Percentiles rank a stretch among this genome's conserved stretches.
phyloP scores from a whole-genome alignment of 1,140 invertebrate genomes.

The Proctacanthus coquilletti region DNA sequence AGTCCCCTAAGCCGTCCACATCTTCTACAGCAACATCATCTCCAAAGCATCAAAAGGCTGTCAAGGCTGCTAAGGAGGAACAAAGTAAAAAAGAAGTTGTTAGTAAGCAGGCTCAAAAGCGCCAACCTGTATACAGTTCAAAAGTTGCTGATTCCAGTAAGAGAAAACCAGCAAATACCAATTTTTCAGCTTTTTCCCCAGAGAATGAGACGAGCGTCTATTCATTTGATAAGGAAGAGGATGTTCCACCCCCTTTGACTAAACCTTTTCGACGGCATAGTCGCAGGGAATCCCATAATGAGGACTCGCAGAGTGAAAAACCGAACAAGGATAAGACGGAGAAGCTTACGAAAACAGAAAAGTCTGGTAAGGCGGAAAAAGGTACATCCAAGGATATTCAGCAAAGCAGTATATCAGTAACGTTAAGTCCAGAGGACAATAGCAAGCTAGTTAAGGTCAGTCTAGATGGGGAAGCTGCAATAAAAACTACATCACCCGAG shows the following conservation, averaged over 20 bases:
- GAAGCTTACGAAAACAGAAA: constrained; percentile 17
- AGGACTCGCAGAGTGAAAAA: constrained; percentile 5
- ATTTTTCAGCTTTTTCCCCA: constrained; percentile 40
- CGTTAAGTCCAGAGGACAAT: constrained; percentile 23
- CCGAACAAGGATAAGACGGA: constrained; percentile 9
- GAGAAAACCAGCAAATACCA: constrained; percentile 6
- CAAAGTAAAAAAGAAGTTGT: constrained; percentile 6
- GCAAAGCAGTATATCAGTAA: constrained; percentile 10
- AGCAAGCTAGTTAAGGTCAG: constrained; percentile 15
- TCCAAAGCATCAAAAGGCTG: constrained; percentile 15
- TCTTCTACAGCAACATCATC: constrained; percentile 7
- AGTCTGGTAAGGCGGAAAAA: constrained; percentile 17
- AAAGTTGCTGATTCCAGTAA: constrained; percentile 15
- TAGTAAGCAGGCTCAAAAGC: no score
- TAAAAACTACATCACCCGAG: neutral
- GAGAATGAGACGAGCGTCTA: constrained; percentile 56
- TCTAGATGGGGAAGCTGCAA: constrained; percentile 5
- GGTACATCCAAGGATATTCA: constrained; percentile 2
- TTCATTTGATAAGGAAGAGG: constrained; percentile 49
- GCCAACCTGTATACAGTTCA: constrained; percentile 21
- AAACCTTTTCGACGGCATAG: constrained; percentile 41
- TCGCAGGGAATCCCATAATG: constrained; percentile 29
- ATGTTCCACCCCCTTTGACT: constrained; percentile 40
- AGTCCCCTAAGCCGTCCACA: constrained; percentile 1
- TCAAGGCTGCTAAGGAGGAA: constrained; percentile 7